Percentiles rank a stretch among this genome's conserved stretches.
These are phyloP conservation scores for Ischnus inquisitorius DNA, from an alignment of 2,888 invertebrate species.

Conservation along the genomic window DNA sequence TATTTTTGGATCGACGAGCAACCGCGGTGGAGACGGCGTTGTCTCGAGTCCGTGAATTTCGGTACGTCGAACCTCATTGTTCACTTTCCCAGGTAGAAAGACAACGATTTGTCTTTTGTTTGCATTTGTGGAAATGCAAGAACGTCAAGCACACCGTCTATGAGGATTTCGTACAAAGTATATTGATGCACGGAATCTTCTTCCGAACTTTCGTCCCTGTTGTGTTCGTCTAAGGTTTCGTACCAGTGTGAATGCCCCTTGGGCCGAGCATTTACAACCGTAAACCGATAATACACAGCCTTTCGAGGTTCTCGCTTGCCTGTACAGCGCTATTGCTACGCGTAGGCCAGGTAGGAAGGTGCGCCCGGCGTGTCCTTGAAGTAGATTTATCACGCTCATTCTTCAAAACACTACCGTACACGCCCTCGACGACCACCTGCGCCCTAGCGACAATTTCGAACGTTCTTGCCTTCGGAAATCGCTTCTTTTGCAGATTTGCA, in stretches of 20 bases:
- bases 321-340: constrained; percentile 55
- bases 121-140: constrained; percentile 65
- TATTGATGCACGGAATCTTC: constrained; percentile 15
- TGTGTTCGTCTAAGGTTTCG: constrained; percentile 20
- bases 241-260: constrained; percentile 10
- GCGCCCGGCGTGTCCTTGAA: constrained; percentile 71
- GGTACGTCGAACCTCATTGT: constrained; percentile 77
- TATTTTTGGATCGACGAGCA: background rate
- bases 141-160: constrained; percentile 1
- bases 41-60: constrained; percentile 72
- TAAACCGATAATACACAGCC: constrained; percentile 38
- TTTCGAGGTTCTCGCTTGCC: constrained; percentile 47
- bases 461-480: constrained; percentile 26
- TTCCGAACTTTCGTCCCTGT: constrained; percentile 9
- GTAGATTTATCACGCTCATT: constrained; percentile 75
- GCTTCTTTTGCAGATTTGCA: constrained; percentile 20
- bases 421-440: constrained; percentile 55
- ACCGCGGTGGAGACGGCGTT: constrained; percentile 24
- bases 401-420: constrained; percentile 36
- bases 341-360: constrained; percentile 60
- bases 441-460: constrained; percentile 54
- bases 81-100: constrained; percentile 77
- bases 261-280: constrained; percentile 30
- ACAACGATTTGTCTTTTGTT: constrained; percentile 75
- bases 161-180: constrained; percentile 19